Evolutionary conservation across 2,888 invertebrate species (phyloP).

Genomic region (Nysson spinosus): DNA sequence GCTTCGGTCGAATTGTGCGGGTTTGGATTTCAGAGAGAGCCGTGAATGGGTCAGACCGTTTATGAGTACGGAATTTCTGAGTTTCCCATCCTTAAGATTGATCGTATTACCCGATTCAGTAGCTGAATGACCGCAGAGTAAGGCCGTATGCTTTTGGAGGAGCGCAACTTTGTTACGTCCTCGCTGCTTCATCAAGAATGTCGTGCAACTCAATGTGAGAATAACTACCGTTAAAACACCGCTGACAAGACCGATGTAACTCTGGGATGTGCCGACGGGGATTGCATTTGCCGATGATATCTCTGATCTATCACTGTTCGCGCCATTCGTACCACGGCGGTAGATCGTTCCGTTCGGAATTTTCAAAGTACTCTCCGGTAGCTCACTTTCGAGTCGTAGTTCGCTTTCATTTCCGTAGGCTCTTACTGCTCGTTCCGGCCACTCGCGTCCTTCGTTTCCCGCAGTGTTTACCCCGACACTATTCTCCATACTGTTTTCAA

Average conservation of each 20-base stretch:
- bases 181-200: constrained; percentile 82
- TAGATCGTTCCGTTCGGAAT: constrained; percentile 67
- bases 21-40: too few relatives aligned
- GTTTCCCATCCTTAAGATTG: constrained; percentile 81
- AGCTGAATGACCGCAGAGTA: constrained; percentile 80
- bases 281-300: constrained; percentile 79
- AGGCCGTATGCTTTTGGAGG: constrained; percentile 81
- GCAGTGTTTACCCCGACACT: too few relatives aligned
- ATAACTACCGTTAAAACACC: constrained; percentile 84
- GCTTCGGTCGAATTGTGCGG: too few relatives aligned
- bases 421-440: constrained; percentile 8
- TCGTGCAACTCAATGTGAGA: constrained; percentile 82
- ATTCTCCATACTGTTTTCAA: too few relatives aligned
- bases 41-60: constrained; percentile 80
- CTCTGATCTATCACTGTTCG: constrained; percentile 24
- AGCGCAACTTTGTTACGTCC: constrained; percentile 83
- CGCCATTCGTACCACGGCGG: constrained; percentile 55
- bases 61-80: constrained; percentile 80
- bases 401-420: constrained; percentile 27
- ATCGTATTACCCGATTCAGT: constrained; percentile 80
- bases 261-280: constrained; percentile 80
- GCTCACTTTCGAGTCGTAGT: constrained; percentile 17
- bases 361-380: neutral
- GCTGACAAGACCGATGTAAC: constrained; percentile 80
- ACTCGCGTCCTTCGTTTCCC: too few relatives aligned